Evolutionary conservation across 2,888 invertebrate species (phyloP).

Genomic region (Congeria kusceri): DNA sequence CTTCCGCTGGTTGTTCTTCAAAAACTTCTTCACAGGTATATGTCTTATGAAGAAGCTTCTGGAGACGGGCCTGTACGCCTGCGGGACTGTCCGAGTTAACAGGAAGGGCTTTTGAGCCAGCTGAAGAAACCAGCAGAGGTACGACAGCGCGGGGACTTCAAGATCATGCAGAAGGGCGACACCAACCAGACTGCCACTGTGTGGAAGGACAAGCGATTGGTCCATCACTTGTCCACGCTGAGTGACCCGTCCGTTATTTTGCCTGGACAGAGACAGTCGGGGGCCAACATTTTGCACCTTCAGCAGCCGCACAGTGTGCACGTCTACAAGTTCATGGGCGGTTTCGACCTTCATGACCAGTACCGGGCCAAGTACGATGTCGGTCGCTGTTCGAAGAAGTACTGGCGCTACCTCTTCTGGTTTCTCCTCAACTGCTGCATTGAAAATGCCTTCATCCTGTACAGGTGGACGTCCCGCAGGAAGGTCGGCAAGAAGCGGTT

Average conservation of each 20-base stretch:
- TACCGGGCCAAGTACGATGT: constrained; percentile 42
- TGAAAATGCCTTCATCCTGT: constrained; percentile 43
- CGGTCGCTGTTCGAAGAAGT: constrained; percentile 49
- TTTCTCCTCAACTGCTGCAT: constrained; percentile 41
- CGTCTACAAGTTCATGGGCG: constrained; percentile 52
- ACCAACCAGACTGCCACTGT: constrained; percentile 32
- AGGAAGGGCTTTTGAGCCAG: constrained; percentile 23
- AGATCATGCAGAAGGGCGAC: constrained; percentile 29
- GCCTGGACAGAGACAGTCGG: constrained; percentile 24
- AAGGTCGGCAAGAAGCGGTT: too few species aligned
- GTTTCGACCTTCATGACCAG: constrained; percentile 59
- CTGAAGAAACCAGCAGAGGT: constrained; percentile 39
- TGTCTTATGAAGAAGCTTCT: constrained; percentile 20
- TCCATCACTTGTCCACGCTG: constrained; percentile 42
- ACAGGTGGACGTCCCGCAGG: too few species aligned
- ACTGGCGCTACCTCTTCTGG: constrained; percentile 48
- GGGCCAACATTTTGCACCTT: constrained; percentile 15
- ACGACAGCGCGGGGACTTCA: constrained; percentile 32
- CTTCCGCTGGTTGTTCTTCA: constrained; percentile 20
- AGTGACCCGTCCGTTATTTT: constrained; percentile 29
- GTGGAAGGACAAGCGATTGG: constrained; percentile 33
- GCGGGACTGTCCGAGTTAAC: constrained; percentile 32
- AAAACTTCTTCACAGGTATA: constrained; percentile 38
- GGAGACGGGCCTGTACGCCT: constrained; percentile 28
- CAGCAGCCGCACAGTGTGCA: constrained; percentile 44